A percentile compares a stretch with the other conserved stretches of the same genome.
Evolutionary conservation across 2,888 invertebrate genomes (phyloP).

Genomic region (Campoplex capitator): DNA sequence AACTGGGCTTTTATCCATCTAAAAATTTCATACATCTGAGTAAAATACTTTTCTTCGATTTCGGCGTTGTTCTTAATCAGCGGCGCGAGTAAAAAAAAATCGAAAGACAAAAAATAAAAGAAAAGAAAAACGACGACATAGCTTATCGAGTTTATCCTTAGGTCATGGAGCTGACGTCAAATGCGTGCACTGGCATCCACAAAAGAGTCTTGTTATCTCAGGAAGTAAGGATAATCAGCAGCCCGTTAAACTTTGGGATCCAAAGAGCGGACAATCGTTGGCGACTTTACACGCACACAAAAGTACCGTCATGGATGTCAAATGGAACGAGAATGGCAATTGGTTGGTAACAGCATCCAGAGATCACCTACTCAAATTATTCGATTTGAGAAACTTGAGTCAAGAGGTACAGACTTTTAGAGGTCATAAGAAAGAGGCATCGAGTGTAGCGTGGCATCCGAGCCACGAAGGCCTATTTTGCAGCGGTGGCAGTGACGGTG

Average conservation of each 20-base stretch:
- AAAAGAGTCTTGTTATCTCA: constrained; percentile 97
- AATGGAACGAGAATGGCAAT: constrained; percentile 99
- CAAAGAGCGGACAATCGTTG: constrained; percentile 96
- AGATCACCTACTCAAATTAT: constrained; percentile 98
- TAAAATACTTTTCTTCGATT: neutral
- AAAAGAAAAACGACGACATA: constrained; percentile 28
- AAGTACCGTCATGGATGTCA: constrained; percentile 99
- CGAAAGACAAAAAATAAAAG: neutral
- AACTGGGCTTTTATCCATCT: neutral
- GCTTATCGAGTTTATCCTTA: constrained; percentile 77
- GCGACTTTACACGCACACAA: constrained; percentile 99
- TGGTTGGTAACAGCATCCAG: constrained; percentile 99
- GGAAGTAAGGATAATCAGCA: constrained; percentile 99
- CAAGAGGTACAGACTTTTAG: constrained; percentile 98
- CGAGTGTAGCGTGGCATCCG: constrained; percentile 99
- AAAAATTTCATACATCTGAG: neutral
- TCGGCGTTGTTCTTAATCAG: constrained; percentile 18
- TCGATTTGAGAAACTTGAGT: constrained; percentile 98
- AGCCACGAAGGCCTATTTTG: constrained; percentile 98
- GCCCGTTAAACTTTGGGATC: constrained; percentile 99
- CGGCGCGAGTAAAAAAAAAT: neutral
- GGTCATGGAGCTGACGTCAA: constrained; percentile 99
- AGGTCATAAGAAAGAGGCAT: constrained; percentile 99
- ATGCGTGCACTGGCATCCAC: constrained; percentile 99
- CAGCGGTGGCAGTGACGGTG: constrained; percentile 99